Percentiles rank a stretch among this genome's conserved stretches.
phyloP scores from a whole-genome alignment of 2,888 invertebrate species.

The Cephus runcator region DNA sequence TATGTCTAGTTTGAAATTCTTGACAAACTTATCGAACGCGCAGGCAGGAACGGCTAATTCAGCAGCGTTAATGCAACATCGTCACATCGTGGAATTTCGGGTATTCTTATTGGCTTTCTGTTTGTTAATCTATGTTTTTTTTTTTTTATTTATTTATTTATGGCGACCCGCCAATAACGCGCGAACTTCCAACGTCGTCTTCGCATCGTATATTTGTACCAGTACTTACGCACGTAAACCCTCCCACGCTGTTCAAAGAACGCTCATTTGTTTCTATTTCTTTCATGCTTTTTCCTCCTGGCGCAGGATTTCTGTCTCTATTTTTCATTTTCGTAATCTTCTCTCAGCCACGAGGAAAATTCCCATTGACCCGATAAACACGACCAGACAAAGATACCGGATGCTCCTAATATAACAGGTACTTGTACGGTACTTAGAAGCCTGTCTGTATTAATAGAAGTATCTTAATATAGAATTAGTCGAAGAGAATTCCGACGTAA shows the following conservation, averaged over 20 bases:
- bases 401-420: not conserved
- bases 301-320: not conserved
- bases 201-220: not conserved
- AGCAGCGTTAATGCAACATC: no score
- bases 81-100: not conserved
- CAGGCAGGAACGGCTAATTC: not conserved
- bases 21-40: not conserved
- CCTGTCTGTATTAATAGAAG: not conserved
- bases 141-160: not conserved
- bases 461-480: not conserved
- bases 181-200: not conserved
- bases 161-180: not conserved
- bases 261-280: slow-evolving; percentile 2
- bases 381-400: not conserved
- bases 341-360: not conserved
- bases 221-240: not conserved
- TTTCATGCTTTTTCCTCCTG: slow-evolving; percentile 9
- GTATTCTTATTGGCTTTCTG: not conserved
- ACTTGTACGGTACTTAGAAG: not conserved
- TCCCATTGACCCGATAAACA: not conserved
- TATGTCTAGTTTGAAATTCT: not conserved
- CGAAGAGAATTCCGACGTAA: not conserved
- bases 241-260: slow-evolving; percentile 10
- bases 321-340: not conserved
- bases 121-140: not conserved